Percentiles rank a stretch among this genome's conserved stretches.
These are phyloP conservation scores for Oscheius sp. DNA, from an alignment of 1,140 invertebrate species.

Conservation along the genomic window DNA sequence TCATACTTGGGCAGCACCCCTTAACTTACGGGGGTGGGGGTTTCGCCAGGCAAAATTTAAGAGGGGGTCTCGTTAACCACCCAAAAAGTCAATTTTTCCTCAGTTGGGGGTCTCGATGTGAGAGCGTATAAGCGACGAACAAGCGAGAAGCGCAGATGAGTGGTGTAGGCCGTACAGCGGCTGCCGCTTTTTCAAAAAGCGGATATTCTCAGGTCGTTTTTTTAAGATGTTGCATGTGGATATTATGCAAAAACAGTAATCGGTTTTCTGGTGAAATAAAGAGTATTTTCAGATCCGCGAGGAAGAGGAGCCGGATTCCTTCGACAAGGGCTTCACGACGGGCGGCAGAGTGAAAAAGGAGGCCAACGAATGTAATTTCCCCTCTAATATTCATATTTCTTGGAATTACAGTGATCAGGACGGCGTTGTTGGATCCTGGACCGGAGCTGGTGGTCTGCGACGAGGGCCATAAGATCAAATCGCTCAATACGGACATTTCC, in stretches of 20 bases:
- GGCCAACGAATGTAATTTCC: slow-evolving; percentile 9
- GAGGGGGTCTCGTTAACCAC: too few species aligned
- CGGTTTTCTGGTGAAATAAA: too few species aligned
- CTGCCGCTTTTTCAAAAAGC: too few species aligned
- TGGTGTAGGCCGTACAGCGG: too few species aligned
- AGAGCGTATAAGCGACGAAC: neutral
- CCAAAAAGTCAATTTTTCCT: too few species aligned
- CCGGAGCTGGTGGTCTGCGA: slow-evolving; percentile 92
- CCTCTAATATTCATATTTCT: neutral
- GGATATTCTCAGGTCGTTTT: too few species aligned
- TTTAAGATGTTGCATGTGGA: too few species aligned
- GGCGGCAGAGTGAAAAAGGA: slow-evolving; percentile 27
- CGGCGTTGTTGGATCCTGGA: slow-evolving; percentile 81
- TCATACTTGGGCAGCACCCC: too few species aligned
- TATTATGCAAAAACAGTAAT: too few species aligned
- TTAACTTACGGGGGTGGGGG: too few species aligned
- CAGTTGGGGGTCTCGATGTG: too few species aligned
- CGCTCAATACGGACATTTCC: slow-evolving; percentile 87
- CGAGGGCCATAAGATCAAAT: slow-evolving; percentile 93
- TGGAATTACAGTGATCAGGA: slow-evolving; percentile 72
- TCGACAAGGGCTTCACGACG: slow-evolving; percentile 23
- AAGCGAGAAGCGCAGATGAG: neutral
- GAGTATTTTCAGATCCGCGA: slow-evolving; percentile 8
- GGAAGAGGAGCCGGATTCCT: neutral
- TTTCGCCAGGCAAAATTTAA: too few species aligned